A percentile compares a stretch with the other conserved stretches of the same genome.
Evolutionary conservation across 1,140 invertebrate species (phyloP).

Genomic region (Hylaeus volcanicus): DNA sequence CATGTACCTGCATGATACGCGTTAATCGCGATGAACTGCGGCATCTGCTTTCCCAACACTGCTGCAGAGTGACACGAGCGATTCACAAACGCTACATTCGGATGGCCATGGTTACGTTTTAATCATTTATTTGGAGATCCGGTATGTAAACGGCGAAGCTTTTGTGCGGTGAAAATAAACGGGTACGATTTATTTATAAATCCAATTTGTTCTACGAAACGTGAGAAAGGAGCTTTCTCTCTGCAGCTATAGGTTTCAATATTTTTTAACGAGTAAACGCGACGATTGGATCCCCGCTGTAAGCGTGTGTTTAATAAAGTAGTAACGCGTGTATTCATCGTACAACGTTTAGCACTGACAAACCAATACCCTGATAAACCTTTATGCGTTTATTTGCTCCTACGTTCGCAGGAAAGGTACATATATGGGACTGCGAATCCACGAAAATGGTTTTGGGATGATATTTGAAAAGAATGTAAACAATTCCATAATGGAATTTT

Average conservation of each 20-base stretch:
- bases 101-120: constrained; percentile 51
- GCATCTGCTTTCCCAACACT: constrained; percentile 2
- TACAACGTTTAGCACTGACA: constrained; percentile 31
- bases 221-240: constrained; percentile 17
- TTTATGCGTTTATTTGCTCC: constrained; percentile 17
- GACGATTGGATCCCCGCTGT: constrained; percentile 28
- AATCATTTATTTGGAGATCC: constrained; percentile 47
- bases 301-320: constrained; percentile 25
- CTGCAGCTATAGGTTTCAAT: constrained; percentile 24
- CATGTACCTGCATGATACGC: constrained; percentile 14
- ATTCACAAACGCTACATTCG: constrained; percentile 40
- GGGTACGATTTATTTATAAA: constrained; percentile 57
- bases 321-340: constrained; percentile 7
- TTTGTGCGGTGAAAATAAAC: constrained; percentile 53
- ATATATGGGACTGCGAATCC: not conserved
- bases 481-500: not conserved
- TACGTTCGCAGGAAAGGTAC: not conserved
- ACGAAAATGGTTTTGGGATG: not conserved
- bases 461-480: not conserved
- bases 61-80: constrained; percentile 19
- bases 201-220: constrained; percentile 47
- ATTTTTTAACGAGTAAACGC: constrained; percentile 36
- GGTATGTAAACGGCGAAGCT: constrained; percentile 35
- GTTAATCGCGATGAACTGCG: constrained; percentile 42
- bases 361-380: constrained; percentile 4